phyloP scores from a whole-genome alignment of 2,797 vertebrate species.

The Platyrinchus mystaceus region DNA sequence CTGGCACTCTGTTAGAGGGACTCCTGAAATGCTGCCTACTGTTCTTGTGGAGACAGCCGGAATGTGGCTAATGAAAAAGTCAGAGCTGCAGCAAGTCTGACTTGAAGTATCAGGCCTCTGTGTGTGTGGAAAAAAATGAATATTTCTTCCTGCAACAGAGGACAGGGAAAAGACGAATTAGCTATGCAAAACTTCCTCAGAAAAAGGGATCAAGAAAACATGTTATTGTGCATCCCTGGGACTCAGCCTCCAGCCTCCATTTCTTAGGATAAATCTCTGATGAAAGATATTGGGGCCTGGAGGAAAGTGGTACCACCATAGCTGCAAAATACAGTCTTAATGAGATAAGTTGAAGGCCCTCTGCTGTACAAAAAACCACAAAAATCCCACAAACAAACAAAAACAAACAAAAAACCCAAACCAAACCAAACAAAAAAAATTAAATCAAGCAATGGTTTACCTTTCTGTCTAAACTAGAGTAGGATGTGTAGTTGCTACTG shows the following conservation, averaged over 20 bases:
- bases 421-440: neutral
- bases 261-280: neutral
- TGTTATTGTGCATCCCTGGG: neutral
- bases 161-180: neutral
- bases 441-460: neutral
- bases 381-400: neutral
- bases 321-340: conserved; percentile 2
- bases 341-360: neutral
- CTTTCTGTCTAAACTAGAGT: neutral
- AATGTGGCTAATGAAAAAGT: neutral
- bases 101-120: neutral
- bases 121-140: neutral
- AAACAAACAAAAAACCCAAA: no score
- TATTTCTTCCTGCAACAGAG: neutral
- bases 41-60: neutral
- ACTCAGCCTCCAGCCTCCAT: neutral
- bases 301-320: neutral
- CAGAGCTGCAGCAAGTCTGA: neutral
- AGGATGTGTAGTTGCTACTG: neutral
- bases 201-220: neutral
- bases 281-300: neutral
- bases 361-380: neutral
- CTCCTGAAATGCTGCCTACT: neutral
- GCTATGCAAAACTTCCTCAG: neutral
- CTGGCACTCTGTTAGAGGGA: neutral